phyloP scores from a whole-genome alignment of 64 coral and sea anemone species.

The Montipora sp. region DNA sequence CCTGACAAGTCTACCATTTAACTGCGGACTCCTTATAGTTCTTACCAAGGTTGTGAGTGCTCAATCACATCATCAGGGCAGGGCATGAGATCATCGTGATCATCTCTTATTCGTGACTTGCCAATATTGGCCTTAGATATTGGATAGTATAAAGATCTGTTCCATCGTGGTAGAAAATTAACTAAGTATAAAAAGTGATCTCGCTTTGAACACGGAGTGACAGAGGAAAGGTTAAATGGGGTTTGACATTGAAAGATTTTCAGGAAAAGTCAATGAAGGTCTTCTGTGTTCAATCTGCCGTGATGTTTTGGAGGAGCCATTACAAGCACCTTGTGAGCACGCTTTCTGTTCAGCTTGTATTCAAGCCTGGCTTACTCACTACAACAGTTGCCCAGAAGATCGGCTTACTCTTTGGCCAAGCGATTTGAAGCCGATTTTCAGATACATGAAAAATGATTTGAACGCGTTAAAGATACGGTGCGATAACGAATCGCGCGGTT shows the following conservation, averaged over 20 bases:
- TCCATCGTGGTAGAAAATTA: not conserved
- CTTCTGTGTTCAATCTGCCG: conserved; percentile 91
- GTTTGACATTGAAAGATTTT: conserved; percentile 90
- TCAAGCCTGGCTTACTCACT: conserved; percentile 86
- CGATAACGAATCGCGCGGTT: conserved; percentile 82
- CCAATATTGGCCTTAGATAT: conserved; percentile 14
- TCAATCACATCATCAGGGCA: not conserved
- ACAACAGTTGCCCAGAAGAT: conserved; percentile 92
- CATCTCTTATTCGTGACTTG: not conserved
- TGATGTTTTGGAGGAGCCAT: conserved; percentile 89
- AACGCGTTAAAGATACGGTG: conserved; percentile 83
- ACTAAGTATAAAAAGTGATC: conserved; percentile 17
- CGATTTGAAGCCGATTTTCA: conserved; percentile 90
- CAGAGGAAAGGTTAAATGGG: conserved; percentile 51
- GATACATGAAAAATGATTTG: conserved; percentile 96
- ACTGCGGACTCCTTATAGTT: too few species aligned
- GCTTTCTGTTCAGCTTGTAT: conserved; percentile 86
- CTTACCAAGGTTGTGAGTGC: too few species aligned
- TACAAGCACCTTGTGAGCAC: conserved; percentile 88
- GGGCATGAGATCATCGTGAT: not conserved
- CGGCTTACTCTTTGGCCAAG: conserved; percentile 83
- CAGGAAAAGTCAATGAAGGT: conserved; percentile 83
- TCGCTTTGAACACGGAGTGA: not conserved
- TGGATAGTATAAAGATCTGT: not conserved
- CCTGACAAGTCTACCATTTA: not conserved